A percentile compares a stretch with the other conserved stretches of the same genome.
Evolutionary conservation across 2,797 vertebrate genomes (phyloP).

Genomic region (Margarornis squamiger): DNA sequence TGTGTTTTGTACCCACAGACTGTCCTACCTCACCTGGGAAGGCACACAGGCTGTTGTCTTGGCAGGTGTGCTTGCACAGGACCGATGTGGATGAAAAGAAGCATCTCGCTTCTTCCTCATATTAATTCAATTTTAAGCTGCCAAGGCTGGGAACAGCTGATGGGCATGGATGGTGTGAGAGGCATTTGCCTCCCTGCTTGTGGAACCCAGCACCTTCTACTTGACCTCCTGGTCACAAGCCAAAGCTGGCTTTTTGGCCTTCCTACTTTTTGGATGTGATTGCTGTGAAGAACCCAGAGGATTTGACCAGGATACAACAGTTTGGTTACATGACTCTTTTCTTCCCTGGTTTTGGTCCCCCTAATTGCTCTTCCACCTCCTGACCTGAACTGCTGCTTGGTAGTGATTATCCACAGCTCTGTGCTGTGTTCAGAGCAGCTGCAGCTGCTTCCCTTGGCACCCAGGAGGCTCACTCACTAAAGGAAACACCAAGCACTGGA

Average conservation of each 20-base stretch:
- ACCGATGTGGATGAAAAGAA: neutral
- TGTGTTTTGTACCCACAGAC: neutral
- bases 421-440: neutral
- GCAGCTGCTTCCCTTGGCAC: neutral
- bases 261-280: neutral
- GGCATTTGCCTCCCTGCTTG: neutral
- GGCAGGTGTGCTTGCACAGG: neutral
- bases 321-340: neutral
- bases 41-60: neutral
- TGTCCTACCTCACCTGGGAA: neutral
- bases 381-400: neutral
- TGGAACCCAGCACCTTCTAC: neutral
- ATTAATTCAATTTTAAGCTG: neutral
- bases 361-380: neutral
- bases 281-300: neutral
- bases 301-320: rapidly evolving
- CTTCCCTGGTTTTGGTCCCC: neutral
- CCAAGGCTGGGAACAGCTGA: neutral
- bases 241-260: neutral
- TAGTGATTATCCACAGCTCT: neutral
- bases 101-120: neutral
- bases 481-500: neutral
- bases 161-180: neutral
- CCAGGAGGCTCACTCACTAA: neutral
- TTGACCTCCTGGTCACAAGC: neutral